Conservation (phyloP, 2,797 vertebrate genomes). For the Malacoctenus gilli region DNA sequence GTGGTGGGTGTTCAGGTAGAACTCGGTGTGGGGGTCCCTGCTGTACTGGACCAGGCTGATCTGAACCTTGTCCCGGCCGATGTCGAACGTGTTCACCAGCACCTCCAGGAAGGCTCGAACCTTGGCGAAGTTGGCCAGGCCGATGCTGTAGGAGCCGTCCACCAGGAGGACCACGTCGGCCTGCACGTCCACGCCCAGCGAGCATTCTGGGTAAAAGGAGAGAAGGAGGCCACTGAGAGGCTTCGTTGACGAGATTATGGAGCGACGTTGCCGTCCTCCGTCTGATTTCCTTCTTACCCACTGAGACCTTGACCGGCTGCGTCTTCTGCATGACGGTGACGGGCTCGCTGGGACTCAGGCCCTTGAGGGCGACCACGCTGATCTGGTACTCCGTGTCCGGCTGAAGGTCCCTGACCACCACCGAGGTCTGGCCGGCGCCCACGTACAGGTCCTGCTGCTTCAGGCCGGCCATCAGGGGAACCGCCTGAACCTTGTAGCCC, state of each 20-base stretch:
- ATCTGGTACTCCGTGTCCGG: constrained; percentile 92
- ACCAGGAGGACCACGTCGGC: constrained; percentile 97
- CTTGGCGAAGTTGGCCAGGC: constrained; percentile 95
- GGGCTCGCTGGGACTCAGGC: constrained; percentile 88
- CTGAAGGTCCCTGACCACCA: constrained; percentile 87
- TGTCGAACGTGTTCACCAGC: constrained; percentile 93
- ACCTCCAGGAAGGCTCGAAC: constrained; percentile 95
- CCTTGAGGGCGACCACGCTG: constrained; percentile 88
- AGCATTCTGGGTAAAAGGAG: constrained; percentile 84
- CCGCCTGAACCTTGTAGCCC: constrained; percentile 89
- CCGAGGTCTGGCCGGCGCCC: constrained; percentile 81
- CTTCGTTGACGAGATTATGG: too few relatives aligned
- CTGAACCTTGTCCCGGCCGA: constrained; percentile 90
- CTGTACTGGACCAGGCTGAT: constrained; percentile 98
- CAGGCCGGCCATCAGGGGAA: constrained; percentile 86
- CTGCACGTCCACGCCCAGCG: constrained; percentile 92
- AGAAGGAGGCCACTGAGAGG: background rate
- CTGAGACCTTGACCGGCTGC: constrained; percentile 85
- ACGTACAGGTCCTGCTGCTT: constrained; percentile 88
- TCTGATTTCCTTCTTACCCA: constrained; percentile 86
- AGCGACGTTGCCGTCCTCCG: too few relatives aligned
- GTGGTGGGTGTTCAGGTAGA: constrained; percentile 90
- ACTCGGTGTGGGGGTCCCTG: constrained; percentile 94
- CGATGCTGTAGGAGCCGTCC: constrained; percentile 98
- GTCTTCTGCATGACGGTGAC: constrained; percentile 88